Evolutionary conservation across 2,888 invertebrate species (phyloP).

Genomic region (Mythimna lalbum): DNA sequence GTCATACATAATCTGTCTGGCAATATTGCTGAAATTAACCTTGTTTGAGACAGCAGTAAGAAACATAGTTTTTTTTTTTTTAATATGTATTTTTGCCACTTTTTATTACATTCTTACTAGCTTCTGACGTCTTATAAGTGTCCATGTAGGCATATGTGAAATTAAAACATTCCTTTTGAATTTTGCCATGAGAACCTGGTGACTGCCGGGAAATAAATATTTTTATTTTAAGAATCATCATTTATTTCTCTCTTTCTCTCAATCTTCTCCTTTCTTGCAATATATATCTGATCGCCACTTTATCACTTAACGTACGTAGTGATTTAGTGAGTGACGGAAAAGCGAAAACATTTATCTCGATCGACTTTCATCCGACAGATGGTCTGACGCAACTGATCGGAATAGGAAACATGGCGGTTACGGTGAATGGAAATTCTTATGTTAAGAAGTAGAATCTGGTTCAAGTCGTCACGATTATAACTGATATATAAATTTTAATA

Average conservation of each 20-base stretch:
- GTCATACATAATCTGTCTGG: too few relatives aligned
- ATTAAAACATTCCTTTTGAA: too few relatives aligned
- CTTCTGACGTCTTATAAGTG: too few relatives aligned
- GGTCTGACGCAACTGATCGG: constrained; percentile 69
- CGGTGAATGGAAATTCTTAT: constrained; percentile 63
- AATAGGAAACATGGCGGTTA: constrained; percentile 60
- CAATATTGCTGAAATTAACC: too few relatives aligned
- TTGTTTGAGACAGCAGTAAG: too few relatives aligned
- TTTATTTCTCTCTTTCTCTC: neutral
- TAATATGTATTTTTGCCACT: too few relatives aligned
- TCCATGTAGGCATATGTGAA: too few relatives aligned
- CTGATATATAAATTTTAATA: constrained; percentile 63
- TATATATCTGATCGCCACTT: constrained; percentile 43
- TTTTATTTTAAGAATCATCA: too few relatives aligned
- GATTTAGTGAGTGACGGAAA: constrained; percentile 59
- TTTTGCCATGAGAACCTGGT: too few relatives aligned
- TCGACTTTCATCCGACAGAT: constrained; percentile 71
- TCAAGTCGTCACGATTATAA: constrained; percentile 52
- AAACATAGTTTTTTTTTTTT: too few relatives aligned
- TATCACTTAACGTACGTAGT: constrained; percentile 47
- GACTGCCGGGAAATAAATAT: too few relatives aligned
- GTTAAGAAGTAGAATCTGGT: constrained; percentile 65
- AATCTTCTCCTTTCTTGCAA: neutral
- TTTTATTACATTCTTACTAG: too few relatives aligned
- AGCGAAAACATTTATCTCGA: constrained; percentile 70